Base-by-base conservation (phyloP, 1,140 invertebrate species). In the Anthonomus grandis region DNA sequence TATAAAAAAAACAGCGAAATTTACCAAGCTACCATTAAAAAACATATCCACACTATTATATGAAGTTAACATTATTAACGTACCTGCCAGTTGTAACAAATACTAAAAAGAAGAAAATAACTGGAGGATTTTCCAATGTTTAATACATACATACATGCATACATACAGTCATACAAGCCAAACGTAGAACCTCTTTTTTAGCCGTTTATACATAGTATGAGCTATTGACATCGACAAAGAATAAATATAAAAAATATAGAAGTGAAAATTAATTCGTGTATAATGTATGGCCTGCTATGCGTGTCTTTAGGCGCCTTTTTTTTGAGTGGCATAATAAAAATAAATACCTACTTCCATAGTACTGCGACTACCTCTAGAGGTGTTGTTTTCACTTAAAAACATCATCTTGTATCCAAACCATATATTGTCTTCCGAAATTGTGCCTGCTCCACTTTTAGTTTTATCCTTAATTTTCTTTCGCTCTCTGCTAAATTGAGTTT, bases 191-290 rank as follows among this genome's bases (percentile, higher is more conserved):
- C 27, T 31, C 27, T 31, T 31, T 31, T 31, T 31, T 31, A 31
- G 27, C 27, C 27, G 27, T 8, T 31, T 31, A 31, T 31, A 31
- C 27, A 31, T 31, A 31, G 27, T 31, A 31, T 31, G 37, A 38
- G 37, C 37, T 38, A 38, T 38, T 38, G 37, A 38, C 37, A 38
- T 38, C 37, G 37, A 38, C 37, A 38, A 38, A 38, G 17, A 38
- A 38, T 38, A 38, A 38, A 38, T 13, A 38, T 38, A 8, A 38
- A 38, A 38, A 38, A 38, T n/a, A 38, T 38, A 38, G 17, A 38
- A 38, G 37, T 38, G 37, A 38, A 38, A 38, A 38, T 38, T 38
- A 38, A 38, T 38, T 8, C 37, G 37, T 38, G 37, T 38, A 38
- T 38, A 38, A 38, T 38, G 37, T 38, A 38, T 38, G 37, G 37